Conservation (phyloP, 2,113 vertebrate genomes). For the Micronisus gabar region DNA sequence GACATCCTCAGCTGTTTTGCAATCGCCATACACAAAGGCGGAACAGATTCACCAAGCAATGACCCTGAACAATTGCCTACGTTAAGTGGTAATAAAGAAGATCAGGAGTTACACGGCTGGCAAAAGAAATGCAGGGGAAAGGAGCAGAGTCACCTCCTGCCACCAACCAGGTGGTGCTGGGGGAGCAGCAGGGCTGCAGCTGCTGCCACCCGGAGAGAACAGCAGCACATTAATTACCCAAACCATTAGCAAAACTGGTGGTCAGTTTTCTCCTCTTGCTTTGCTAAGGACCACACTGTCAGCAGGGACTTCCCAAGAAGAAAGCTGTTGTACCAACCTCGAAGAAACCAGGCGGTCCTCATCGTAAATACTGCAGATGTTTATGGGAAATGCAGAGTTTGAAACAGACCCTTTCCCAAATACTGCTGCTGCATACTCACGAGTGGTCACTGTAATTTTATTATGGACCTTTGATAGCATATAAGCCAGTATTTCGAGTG, state of each 20-base stretch:
- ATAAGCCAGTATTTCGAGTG: background rate
- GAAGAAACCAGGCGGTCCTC: fast-evolving
- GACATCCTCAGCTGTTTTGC: background rate
- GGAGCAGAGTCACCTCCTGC: background rate
- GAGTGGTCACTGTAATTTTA: background rate
- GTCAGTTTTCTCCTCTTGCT: background rate
- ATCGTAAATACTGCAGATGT: background rate
- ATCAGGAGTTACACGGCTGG: background rate
- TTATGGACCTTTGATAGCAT: background rate
- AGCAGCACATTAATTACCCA: background rate
- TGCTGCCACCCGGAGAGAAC: background rate
- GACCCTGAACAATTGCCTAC: background rate
- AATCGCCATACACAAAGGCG: background rate
- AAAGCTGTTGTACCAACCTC: background rate
- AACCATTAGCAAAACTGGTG: background rate
- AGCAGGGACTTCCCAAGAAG: background rate
- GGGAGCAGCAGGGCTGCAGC: background rate
- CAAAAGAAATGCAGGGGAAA: background rate
- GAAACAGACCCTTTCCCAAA: background rate
- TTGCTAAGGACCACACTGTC: background rate
- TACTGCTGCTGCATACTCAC: background rate
- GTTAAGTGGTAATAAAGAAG: background rate
- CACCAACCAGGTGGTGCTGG: background rate
- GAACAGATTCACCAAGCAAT: background rate
- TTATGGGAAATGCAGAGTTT: background rate